Evolutionary conservation across 2,888 invertebrate species (phyloP).

Genomic region (Steinernema scapterisci): DNA sequence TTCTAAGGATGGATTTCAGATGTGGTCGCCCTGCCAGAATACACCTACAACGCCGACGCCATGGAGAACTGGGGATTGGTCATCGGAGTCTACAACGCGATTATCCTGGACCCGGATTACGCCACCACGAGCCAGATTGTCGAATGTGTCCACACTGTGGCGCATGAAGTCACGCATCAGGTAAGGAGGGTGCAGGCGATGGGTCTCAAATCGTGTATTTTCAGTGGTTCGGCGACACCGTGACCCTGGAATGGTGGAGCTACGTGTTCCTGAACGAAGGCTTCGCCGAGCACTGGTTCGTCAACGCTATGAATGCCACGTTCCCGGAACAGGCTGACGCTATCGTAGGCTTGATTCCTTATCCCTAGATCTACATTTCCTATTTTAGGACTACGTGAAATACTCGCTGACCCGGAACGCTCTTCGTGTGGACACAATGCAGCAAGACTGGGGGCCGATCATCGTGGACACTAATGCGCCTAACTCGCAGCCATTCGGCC

Average conservation of each 20-base stretch:
- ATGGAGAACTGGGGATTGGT: constrained; percentile 71
- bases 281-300: constrained; percentile 53
- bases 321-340: constrained; percentile 43
- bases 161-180: constrained; percentile 51
- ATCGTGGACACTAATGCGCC: not conserved
- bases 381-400: constrained; percentile 41
- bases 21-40: constrained; percentile 44
- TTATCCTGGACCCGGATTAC: constrained; percentile 44
- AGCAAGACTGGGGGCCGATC: not conserved
- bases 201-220: too few species aligned
- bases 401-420: constrained; percentile 42
- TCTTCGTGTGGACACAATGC: constrained; percentile 9
- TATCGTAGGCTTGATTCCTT: constrained; percentile 36
- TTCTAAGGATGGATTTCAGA: constrained; percentile 34
- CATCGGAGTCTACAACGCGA: constrained; percentile 44
- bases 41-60: constrained; percentile 41
- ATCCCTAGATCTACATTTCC: not conserved
- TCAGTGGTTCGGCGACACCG: constrained; percentile 57
- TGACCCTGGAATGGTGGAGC: constrained; percentile 53
- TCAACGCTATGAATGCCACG: constrained; percentile 41
- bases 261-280: constrained; percentile 56
- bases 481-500: constrained; percentile 8
- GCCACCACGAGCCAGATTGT: constrained; percentile 40
- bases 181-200: too few species aligned
- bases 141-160: constrained; percentile 40